A percentile compares a stretch with the other conserved stretches of the same genome.
These are phyloP conservation scores for Phalera bucephala DNA, from an alignment of 2,888 invertebrate species.

Conservation along the genomic window DNA sequence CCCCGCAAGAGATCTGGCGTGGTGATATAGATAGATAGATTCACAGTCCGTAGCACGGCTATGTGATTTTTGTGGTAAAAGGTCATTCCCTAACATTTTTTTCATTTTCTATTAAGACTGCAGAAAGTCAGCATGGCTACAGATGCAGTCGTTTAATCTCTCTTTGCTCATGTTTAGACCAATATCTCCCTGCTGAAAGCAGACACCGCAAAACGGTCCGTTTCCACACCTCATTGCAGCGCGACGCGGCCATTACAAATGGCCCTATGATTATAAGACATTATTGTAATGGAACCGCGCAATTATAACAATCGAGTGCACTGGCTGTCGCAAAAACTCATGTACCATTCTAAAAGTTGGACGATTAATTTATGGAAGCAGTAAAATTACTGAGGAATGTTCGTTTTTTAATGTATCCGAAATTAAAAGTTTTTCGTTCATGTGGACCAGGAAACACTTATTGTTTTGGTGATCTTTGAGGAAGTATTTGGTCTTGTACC, in stretches of 20 bases:
- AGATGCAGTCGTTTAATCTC: background rate
- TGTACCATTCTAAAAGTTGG: conserved; percentile 34
- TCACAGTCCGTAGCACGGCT: too few species aligned
- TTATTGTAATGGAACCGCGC: conserved; percentile 71
- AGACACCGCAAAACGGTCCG: conserved; percentile 68
- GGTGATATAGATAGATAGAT: too few species aligned
- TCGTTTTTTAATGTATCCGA: background rate
- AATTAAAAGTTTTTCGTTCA: too few species aligned
- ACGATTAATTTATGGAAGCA: conserved; percentile 28
- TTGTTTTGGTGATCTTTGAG: too few species aligned
- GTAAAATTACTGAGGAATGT: conserved; percentile 4
- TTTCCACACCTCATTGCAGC: conserved; percentile 78
- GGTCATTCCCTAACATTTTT: background rate
- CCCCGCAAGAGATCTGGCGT: too few species aligned
- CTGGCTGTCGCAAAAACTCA: conserved; percentile 46
- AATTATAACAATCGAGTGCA: conserved; percentile 67
- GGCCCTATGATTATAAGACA: conserved; percentile 71
- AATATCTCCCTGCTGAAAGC: conserved; percentile 48
- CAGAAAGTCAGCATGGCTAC: background rate
- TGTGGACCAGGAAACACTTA: too few species aligned
- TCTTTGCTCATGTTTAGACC: conserved; percentile 27
- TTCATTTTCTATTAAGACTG: background rate
- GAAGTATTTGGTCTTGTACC: too few species aligned
- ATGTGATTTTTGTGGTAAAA: too few species aligned
- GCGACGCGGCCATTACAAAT: conserved; percentile 70